Evolutionary conservation across 2,113 vertebrate genomes (phyloP).

Genomic region (Chiloscyllium plagiosum): DNA sequence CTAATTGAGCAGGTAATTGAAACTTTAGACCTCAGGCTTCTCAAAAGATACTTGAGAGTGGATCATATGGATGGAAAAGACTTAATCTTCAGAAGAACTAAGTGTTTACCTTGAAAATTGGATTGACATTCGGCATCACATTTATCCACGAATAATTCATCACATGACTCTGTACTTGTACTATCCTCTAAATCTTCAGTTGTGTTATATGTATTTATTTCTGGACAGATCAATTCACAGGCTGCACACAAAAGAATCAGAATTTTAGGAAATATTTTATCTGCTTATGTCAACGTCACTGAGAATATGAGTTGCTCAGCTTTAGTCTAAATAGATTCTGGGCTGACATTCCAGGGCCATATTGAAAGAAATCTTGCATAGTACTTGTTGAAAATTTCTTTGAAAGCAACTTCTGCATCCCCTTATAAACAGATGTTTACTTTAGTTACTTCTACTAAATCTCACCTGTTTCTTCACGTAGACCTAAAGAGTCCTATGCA

Average conservation of each 20-base stretch:
- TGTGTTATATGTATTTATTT: background rate
- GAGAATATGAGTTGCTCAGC: background rate
- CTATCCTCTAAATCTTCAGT: background rate
- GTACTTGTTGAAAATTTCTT: background rate
- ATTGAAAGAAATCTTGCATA: background rate
- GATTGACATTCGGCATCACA: slow-evolving; percentile 10
- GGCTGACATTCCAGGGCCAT: background rate
- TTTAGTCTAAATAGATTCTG: background rate
- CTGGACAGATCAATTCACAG: background rate
- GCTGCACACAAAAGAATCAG: slow-evolving; percentile 2
- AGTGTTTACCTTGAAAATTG: background rate
- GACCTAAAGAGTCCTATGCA: background rate
- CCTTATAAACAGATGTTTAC: background rate
- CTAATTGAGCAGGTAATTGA: no score
- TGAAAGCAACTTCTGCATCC: background rate
- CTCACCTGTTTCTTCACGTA: background rate
- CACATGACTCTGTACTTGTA: background rate
- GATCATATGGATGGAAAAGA: background rate
- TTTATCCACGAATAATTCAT: background rate
- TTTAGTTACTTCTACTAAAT: background rate
- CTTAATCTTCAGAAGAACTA: background rate
- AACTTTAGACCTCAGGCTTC: background rate
- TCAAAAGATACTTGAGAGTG: background rate
- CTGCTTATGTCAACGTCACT: background rate
- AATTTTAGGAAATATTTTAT: slow-evolving; percentile 15